Base-by-base conservation (phyloP, 2,888 invertebrate genomes). In the Macrophya annulata region DNA sequence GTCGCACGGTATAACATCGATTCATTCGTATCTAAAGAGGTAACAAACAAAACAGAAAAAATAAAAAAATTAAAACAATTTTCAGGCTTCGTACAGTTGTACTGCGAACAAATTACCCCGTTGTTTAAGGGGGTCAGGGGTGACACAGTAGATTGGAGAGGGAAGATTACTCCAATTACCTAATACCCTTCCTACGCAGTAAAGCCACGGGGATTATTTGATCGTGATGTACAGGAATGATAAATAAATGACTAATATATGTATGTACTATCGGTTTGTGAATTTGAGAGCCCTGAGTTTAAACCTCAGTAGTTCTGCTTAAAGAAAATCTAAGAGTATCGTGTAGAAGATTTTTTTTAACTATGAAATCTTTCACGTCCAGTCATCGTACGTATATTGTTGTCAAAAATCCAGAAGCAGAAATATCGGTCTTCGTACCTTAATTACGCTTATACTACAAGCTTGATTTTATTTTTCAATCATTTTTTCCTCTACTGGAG, bases 141-240 rank as follows among this genome's bases (percentile, higher is more conserved):
- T 6, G 10, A 3, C 10, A 68, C 31, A 6, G 68, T 25, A 37
- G 74, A 45, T 74, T 74, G 74, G 25, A 45, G 12, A 68, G 31
- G 74, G 74, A 74, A 74, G 45, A 74, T 74, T 74, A 74, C 74
- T n/a, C 43, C 74, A 74, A 74, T 74, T 74, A 74, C 74, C 74
- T 74, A 45, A 43, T 74, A 45, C 43, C 43, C 74, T 74, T 74
- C 45, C 71, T 17, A 17, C 9, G 25, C 74, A 21, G 74, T 45
- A 21, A 74, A 45, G 43, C 43, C 43, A 43, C 4, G 43, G 43
- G 74, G 45, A 74, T 71, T 71, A 74, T 45, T 45, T 10, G 43
- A 74, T 43, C 40, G 71, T 43, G 71, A 71, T 43, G n/a, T 71
- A 71, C 40, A 31, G n/a, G 37, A 40, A 40, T 71, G 31, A 71